Percentiles rank a stretch among this genome's conserved stretches.
These are phyloP conservation scores for Mactra quadrangularis DNA, from an alignment of 1,140 invertebrate genomes.

Conservation along the genomic window DNA sequence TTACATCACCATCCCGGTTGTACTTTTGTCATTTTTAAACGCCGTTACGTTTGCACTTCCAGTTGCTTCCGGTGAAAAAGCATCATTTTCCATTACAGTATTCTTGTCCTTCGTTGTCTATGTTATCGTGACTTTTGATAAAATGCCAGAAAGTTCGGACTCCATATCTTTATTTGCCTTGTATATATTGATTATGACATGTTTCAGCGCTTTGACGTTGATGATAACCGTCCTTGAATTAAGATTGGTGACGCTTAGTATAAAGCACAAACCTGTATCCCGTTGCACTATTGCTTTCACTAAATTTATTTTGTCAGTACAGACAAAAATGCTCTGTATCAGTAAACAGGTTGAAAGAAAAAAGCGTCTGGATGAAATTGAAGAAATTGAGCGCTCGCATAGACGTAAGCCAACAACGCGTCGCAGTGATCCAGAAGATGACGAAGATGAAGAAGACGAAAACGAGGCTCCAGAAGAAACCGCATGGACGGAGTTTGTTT, in stretches of 20 bases:
- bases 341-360: neutral
- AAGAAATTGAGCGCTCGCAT: neutral
- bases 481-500: conserved; percentile 32
- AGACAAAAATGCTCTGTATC: conserved; percentile 17
- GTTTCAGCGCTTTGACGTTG: conserved; percentile 20
- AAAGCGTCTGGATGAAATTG: neutral
- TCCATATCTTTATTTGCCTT: conserved; percentile 43
- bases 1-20: conserved; percentile 52
- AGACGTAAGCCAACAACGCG: neutral
- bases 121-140: conserved; percentile 32
- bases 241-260: conserved; percentile 8
- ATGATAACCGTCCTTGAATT: conserved; percentile 29
- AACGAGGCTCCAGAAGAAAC: neutral
- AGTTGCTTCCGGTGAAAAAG: conserved; percentile 53
- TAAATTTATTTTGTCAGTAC: conserved; percentile 3
- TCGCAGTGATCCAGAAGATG: neutral
- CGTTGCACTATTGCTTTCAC: conserved; percentile 21
- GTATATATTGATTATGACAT: conserved; percentile 32
- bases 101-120: conserved; percentile 61
- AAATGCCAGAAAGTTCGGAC: conserved; percentile 61
- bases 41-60: conserved; percentile 59
- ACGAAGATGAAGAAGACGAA: conserved; percentile 3
- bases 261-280: neutral
- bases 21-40: conserved; percentile 57
- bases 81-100: conserved; percentile 52